Evolutionary conservation across 2,797 vertebrate genomes (phyloP).

Genomic region (Amniataba percoides): DNA sequence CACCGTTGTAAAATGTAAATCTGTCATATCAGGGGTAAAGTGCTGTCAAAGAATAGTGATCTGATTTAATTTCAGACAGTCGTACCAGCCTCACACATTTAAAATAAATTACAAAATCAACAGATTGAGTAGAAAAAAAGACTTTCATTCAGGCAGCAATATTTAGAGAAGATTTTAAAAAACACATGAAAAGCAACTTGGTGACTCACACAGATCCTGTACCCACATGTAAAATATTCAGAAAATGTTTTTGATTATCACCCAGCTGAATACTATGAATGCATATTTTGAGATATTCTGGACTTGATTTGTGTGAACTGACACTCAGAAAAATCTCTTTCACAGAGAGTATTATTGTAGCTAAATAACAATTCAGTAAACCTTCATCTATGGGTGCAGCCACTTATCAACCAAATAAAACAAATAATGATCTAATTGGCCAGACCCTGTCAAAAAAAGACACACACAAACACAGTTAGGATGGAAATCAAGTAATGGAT

Average conservation of each 20-base stretch:
- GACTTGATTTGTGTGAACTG: not conserved
- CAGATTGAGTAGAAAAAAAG: conserved; percentile 16
- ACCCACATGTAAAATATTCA: not conserved
- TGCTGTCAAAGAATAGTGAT: no score
- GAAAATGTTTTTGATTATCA: not conserved
- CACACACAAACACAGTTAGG: not conserved
- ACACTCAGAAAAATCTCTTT: conserved; percentile 2
- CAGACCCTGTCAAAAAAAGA: not conserved
- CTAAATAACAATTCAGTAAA: not conserved
- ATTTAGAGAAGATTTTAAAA: not conserved
- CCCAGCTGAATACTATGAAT: not conserved
- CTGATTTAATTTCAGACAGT: no score
- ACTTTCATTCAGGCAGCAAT: conserved; percentile 25
- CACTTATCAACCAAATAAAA: not conserved
- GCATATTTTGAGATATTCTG: not conserved
- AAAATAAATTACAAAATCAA: not conserved
- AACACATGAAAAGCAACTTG: conserved; percentile 4
- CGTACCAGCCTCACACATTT: not conserved
- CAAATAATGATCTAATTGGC: not conserved
- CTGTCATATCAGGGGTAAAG: no score
- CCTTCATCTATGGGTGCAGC: not conserved
- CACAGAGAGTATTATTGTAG: not conserved
- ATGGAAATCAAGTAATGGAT: no score
- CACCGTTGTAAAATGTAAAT: not conserved
- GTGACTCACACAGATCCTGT: no score